Base-by-base conservation (phyloP, 2,888 invertebrate species). In the Taphrorychus bicolor region DNA sequence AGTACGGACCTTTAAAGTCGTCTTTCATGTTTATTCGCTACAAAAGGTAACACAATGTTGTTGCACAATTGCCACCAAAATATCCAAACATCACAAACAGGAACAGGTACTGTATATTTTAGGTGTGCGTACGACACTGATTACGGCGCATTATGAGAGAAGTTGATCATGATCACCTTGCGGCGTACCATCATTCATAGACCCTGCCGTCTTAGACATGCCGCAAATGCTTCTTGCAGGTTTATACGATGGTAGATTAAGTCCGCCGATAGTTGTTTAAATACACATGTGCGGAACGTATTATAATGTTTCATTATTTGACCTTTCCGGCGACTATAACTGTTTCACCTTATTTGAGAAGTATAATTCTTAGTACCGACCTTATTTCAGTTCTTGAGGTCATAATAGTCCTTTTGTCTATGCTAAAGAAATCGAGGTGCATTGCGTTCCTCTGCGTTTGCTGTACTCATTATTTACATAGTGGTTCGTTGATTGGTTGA, bases 101-200 rank as follows among this genome's bases (percentile, higher is more conserved):
- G 7, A 32, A 32, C 7, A 9, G 32, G 3, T 2, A 32, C 32
- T 32, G 1, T 32, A 32, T 32, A 32, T 32, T 32, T 32, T 53
- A 32, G 32, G 70, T n/a, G 68, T 69, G 14, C 18, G 67, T 58
- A 52, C 71, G 66, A 53, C 68, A 71, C 70, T 70, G 67, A 56
- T 48, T 69, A 57, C 23, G 59, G 73, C 72, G 72, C 74, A 73
- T 75, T 76, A 75, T 76, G 75, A 76, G 75, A 76, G 72, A 74
- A 72, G 72, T 71, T 73, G 74, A 75, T 75, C 76, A 75, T 76
- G 76, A 76, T 76, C 74, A 72, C 73, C 76, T 73, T 71, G 74
- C 73, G 76, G 76, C 75, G 70, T 73, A 75, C 76, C 73, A 76
- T 76, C 75, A 76, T 74, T 76, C 75, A 76, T 73, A 74, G 73